Evolutionary conservation across 2,888 invertebrate species (phyloP).

Genomic region (Ectobius pallidus): DNA sequence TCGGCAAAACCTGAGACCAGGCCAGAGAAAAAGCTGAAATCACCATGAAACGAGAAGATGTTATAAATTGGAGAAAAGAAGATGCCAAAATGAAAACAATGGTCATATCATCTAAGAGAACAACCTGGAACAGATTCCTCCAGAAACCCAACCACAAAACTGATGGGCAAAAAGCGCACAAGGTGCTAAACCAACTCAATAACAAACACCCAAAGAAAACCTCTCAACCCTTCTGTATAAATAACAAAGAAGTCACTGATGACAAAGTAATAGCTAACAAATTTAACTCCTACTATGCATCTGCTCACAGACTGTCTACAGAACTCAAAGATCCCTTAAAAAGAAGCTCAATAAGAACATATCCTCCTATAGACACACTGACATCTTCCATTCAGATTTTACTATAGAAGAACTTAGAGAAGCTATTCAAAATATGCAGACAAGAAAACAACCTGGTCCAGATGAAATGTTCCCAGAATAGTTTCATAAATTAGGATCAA

Average conservation of each 20-base stretch:
- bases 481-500: background rate
- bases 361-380: background rate
- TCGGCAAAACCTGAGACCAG: background rate
- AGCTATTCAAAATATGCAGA: background rate
- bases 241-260: background rate
- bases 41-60: background rate
- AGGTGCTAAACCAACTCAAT: background rate
- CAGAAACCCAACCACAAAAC: background rate
- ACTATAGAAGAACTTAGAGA: background rate
- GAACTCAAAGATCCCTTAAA: background rate
- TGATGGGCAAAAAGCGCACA: background rate
- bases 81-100: background rate
- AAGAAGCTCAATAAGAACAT: background rate
- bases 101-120: background rate
- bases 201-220: background rate
- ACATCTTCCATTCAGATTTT: background rate
- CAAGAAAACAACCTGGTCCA: background rate
- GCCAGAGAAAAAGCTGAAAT: background rate
- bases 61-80: background rate
- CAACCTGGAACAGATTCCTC: background rate
- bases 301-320: background rate
- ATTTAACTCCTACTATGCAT: background rate
- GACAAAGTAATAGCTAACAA: background rate
- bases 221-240: background rate
- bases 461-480: background rate